These are phyloP conservation scores for Phenganax marumi DNA, from an alignment of 92 coral and sea anemone genomes.

Conservation along the genomic window DNA sequence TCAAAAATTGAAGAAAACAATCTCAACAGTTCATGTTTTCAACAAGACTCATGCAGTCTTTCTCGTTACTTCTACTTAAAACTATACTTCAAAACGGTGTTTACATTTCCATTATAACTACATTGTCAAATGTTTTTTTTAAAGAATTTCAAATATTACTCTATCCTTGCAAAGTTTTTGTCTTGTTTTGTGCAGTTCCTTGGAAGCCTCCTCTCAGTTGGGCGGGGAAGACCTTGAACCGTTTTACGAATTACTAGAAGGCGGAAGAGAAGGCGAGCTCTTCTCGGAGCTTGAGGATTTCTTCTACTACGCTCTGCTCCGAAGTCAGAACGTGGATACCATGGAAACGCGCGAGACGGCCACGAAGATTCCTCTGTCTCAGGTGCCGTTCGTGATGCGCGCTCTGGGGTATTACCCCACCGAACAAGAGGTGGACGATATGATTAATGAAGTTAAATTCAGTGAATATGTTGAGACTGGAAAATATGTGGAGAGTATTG, in stretches of 20 bases:
- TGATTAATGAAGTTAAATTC: conserved; percentile 89
- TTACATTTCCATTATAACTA: too few species aligned
- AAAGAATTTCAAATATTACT: too few species aligned
- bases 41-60: too few species aligned
- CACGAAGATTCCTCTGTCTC: conserved; percentile 76
- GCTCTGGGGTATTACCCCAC: conserved; percentile 95
- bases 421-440: conserved; percentile 97
- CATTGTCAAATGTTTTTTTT: too few species aligned
- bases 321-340: conserved; percentile 94
- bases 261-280: conserved; percentile 93
- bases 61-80: too few species aligned
- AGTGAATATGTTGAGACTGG: conserved; percentile 87
- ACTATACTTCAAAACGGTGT: too few species aligned
- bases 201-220: conserved; percentile 90
- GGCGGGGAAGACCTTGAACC: conserved; percentile 96
- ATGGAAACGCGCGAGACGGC: conserved; percentile 85
- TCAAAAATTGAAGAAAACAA: too few species aligned
- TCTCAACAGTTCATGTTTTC: too few species aligned
- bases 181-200: conserved; percentile 54
- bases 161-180: too few species aligned
- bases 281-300: conserved; percentile 88
- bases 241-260: conserved; percentile 87
- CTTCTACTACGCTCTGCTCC: conserved; percentile 92
- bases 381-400: conserved; percentile 92
- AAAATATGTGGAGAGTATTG: conserved; percentile 76